Conservation (phyloP, 1,140 invertebrate species). For the Zaprionus camerounensis region DNA sequence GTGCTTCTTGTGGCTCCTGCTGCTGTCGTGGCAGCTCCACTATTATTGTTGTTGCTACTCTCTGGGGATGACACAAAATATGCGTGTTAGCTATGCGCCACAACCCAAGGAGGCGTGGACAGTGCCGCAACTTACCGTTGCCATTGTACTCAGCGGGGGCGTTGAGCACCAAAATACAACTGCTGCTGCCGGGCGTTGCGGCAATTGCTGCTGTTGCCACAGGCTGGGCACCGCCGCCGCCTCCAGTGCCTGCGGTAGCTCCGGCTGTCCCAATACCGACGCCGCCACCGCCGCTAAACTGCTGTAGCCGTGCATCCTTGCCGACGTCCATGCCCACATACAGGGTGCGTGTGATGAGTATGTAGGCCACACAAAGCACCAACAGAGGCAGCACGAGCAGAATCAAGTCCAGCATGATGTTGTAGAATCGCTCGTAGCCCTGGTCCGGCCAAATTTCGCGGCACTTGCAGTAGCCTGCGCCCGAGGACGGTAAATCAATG, state of each 20-base stretch:
- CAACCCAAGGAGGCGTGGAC: neutral
- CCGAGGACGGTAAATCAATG: slow-evolving; percentile 4
- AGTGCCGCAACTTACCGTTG: slow-evolving; percentile 42
- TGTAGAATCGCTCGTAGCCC: slow-evolving; percentile 89
- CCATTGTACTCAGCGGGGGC: slow-evolving; percentile 50
- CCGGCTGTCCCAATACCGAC: neutral
- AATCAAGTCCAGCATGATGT: slow-evolving; percentile 89
- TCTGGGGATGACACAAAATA: slow-evolving; percentile 36
- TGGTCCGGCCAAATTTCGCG: slow-evolving; percentile 89
- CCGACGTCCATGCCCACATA: slow-evolving; percentile 87
- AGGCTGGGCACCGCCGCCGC: neutral
- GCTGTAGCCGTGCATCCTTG: slow-evolving; percentile 33
- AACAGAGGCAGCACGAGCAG: slow-evolving; percentile 90
- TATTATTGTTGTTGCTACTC: slow-evolving; percentile 60
- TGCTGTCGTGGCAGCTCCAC: slow-evolving; percentile 5
- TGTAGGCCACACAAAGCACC: slow-evolving; percentile 91
- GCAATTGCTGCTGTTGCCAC: slow-evolving; percentile 19
- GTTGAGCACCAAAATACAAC: slow-evolving; percentile 58
- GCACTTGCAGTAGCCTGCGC: slow-evolving; percentile 87
- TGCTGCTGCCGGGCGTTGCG: slow-evolving; percentile 43
- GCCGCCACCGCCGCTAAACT: neutral
- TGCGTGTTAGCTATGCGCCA: neutral
- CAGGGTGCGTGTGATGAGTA: slow-evolving; percentile 89
- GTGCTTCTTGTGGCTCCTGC: slow-evolving; percentile 27
- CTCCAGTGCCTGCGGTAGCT: neutral